Evolutionary conservation across 1,140 invertebrate genomes (phyloP), one percentile per base, ranked within the genome.

Genomic region (Drosophila ogumai): DNA sequence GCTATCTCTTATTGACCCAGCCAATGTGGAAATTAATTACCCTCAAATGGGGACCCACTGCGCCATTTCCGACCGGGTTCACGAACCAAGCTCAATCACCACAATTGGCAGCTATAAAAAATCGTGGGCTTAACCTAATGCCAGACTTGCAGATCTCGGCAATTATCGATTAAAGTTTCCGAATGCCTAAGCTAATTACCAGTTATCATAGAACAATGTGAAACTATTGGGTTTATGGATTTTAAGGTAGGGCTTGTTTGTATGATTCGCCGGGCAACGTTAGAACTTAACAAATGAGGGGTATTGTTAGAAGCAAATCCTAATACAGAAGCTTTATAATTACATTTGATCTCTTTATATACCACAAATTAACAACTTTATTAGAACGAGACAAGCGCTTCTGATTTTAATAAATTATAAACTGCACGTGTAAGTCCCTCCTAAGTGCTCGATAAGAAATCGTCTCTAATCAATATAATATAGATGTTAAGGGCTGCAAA

Each of bases 1-100:
- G 67, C 15, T 71, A 69, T 72, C 66, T 68, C 8, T 19, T 52
- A 19, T 63, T 52, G 41, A 12, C 31, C 13, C 31, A 36, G 52
- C 8, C 46, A 41, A 34, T n/a, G 7, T 5, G n/a, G n/a, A 43
- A 52, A 68, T 68, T 66, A 68, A 68, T 38, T 69, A 50, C 22
- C 8, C 34, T 19, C 8, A 22, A 36, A 32, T 32, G 44, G 10
- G 19, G 3, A 25, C 19, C 1, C 43, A 72, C 69, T 72, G 67
- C 69, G 69, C 54, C n/a, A 49, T 72, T 66, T 49, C 19, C 17
- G 3, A 6, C 6, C 2, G 10, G 13, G 36, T 58, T 50, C 25
- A 41, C 17, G 32, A 54, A 31, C 38, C 22, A 9, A 36, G 3
- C 22, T 12, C 13, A 72, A 56, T 68, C 7, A 69, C 50, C 34